phyloP scores from a whole-genome alignment of 2,888 invertebrate genomes.

The Drosophila buzzatii region DNA sequence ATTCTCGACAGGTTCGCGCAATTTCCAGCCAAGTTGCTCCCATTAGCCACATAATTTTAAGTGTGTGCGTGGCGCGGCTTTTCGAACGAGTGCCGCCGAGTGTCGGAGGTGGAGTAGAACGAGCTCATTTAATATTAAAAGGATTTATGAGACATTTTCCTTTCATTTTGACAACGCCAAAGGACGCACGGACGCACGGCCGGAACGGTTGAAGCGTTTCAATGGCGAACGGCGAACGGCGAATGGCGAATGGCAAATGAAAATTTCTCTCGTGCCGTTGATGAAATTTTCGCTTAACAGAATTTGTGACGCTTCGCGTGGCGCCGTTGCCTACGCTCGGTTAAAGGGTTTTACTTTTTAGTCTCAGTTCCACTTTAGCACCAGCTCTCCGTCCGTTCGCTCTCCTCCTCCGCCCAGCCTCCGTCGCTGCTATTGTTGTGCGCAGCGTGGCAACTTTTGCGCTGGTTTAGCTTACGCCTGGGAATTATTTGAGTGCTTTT shows the following conservation, averaged over 20 bases:
- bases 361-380: slow-evolving; percentile 62
- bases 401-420: background rate
- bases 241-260: slow-evolving; percentile 66
- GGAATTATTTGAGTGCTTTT: slow-evolving; percentile 82
- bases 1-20: slow-evolving; percentile 67
- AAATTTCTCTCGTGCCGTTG: slow-evolving; percentile 70
- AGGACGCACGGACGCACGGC: slow-evolving; percentile 45
- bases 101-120: background rate
- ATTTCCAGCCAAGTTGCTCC: slow-evolving; percentile 81
- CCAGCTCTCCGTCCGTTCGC: background rate
- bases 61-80: slow-evolving; percentile 71
- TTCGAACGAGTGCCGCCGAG: slow-evolving; percentile 2
- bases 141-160: slow-evolving; percentile 83
- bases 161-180: slow-evolving; percentile 81
- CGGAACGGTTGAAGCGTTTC: slow-evolving; percentile 40
- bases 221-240: slow-evolving; percentile 65
- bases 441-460: slow-evolving; percentile 71
- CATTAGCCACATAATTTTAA: slow-evolving; percentile 81
- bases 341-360: slow-evolving; percentile 78
- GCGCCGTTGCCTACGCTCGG: slow-evolving; percentile 61
- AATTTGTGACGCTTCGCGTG: slow-evolving; percentile 77
- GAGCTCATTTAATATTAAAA: slow-evolving; percentile 83
- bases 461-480: slow-evolving; percentile 80
- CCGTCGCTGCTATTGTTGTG: slow-evolving; percentile 66
- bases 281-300: slow-evolving; percentile 83